Conservation (phyloP, 2,797 vertebrate species). For the Helicolenus hilgendorfi region DNA sequence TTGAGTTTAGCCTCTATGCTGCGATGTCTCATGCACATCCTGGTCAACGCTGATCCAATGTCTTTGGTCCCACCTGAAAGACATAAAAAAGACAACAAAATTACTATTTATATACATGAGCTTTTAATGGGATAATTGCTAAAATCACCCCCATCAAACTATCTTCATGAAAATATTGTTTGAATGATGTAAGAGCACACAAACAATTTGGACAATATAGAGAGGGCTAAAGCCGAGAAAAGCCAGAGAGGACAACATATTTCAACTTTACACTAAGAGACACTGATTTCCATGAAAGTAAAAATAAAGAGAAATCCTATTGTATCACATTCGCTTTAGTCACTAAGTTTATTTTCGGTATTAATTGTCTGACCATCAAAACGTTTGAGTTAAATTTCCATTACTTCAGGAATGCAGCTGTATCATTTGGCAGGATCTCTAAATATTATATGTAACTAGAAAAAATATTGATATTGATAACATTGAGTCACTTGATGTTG, state of each 20-base stretch:
- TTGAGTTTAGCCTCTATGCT: constrained; percentile 92
- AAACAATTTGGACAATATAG: too few relatives aligned
- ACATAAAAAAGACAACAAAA: neutral
- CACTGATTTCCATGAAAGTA: neutral
- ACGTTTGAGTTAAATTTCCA: neutral
- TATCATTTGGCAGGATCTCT: neutral
- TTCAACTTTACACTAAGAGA: neutral
- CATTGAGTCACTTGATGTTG: rapidly evolving
- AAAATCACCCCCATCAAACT: neutral
- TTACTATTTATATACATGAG: neutral
- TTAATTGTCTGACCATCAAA: neutral
- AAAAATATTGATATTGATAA: neutral
- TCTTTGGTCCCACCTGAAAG: constrained; percentile 91
- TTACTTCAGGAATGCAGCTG: neutral
- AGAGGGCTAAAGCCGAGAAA: too few relatives aligned
- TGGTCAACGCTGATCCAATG: constrained; percentile 92
- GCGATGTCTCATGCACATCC: constrained; percentile 93
- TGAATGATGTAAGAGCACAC: too few relatives aligned
- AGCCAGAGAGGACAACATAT: too few relatives aligned
- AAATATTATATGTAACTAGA: neutral
- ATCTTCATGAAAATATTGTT: too few relatives aligned
- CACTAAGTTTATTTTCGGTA: neutral
- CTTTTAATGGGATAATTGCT: neutral
- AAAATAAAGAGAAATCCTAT: neutral
- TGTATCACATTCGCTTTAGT: neutral